Base-by-base conservation (phyloP, 2,888 invertebrate genomes). In the Phorcus lineatus region DNA sequence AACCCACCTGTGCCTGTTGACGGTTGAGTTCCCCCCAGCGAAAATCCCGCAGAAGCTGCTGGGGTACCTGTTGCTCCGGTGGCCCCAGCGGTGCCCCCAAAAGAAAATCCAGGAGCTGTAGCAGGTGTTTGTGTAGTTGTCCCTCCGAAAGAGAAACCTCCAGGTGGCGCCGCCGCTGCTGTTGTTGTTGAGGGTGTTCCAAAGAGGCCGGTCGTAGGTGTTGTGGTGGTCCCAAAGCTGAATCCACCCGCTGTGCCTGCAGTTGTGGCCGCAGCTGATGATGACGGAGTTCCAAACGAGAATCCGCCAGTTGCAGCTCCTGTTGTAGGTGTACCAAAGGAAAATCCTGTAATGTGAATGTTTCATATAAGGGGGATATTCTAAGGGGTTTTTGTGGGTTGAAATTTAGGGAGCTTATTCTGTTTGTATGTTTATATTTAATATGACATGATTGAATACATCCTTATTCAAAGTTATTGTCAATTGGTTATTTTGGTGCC, bases 241-340 rank as follows among this genome's bases (percentile, higher is more conserved):
- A 80, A 80, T 24, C 80, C 80, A 54, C 70, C 79, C 22, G 55
- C 28, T 52, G 66, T 7, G 19, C n/a, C 40, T 70, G 40, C 53
- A 17, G 76, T 9, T 36, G 78, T 24, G 11, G 80, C 13, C 6
- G 80, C 57, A 28, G 76, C 52, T 52, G 79, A 57, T 19, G 81
- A 28, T 0, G 79, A 3, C 40, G 82, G 24, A 22, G 79, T 62
- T 55, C 82, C 78, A 24, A 82, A 82, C 7, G 78, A 70, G 47
- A 82, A 78, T 11, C 78, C 81, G 0, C 47, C 47, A 1, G 79
- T 81, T 93, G 97, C 97, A 93, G 95, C 96, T 83, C 97, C 97
- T 93, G 95, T 95, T 83, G 96, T 97, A 2, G 79, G 54, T 2
- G 74, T 53, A 9, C 62, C 84, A 78, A 83, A 84, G 28, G 82